Conservation (phyloP, 1,140 invertebrate genomes). For the Aphelinus atriplicis region DNA sequence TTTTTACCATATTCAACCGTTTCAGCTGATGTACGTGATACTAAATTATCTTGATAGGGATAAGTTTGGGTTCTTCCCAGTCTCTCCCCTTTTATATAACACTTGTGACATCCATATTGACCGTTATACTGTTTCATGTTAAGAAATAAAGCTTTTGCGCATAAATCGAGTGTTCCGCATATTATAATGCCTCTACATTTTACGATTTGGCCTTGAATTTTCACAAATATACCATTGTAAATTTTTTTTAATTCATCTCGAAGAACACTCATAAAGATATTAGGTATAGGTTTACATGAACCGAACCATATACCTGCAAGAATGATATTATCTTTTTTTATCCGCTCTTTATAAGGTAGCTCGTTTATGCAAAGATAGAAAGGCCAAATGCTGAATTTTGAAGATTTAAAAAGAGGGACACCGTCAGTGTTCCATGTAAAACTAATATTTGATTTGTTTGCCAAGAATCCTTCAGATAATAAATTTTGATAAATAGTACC, state of each 20-base stretch:
- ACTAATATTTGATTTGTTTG: too few species aligned
- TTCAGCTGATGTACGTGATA: conserved; percentile 36
- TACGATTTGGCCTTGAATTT: neutral
- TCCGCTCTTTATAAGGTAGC: neutral
- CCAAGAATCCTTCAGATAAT: too few species aligned
- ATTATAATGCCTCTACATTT: neutral
- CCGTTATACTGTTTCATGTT: conserved; percentile 32
- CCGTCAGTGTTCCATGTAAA: neutral
- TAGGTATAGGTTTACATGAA: neutral
- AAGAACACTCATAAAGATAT: neutral
- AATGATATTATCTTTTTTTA: neutral
- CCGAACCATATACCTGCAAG: neutral
- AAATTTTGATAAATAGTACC: too few species aligned
- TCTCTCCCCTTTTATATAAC: neutral
- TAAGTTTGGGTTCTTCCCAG: conserved; percentile 13
- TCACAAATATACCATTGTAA: neutral
- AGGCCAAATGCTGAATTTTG: neutral
- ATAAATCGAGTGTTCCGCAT: conserved; percentile 29
- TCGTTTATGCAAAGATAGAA: neutral
- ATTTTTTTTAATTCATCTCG: neutral
- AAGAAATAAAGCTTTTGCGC: conserved; percentile 22
- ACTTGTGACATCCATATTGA: conserved; percentile 18
- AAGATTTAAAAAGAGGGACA: neutral
- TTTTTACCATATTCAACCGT: neutral
- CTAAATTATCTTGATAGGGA: neutral